Evolutionary conservation across 2,113 vertebrate genomes (phyloP).

Genomic region (Xiphorhynchus elegans): DNA sequence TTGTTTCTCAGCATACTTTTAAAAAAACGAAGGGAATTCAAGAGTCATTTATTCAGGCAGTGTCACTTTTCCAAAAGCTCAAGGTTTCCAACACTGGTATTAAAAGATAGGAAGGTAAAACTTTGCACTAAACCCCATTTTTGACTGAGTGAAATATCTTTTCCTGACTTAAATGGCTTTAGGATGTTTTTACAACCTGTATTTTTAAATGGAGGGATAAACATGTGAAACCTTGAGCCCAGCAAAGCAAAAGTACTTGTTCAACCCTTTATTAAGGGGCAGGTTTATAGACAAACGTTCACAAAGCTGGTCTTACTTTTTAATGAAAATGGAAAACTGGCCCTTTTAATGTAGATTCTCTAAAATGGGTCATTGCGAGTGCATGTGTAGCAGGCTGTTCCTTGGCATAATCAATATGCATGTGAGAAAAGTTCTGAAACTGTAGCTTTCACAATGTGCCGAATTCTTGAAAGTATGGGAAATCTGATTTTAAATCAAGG

Average conservation of each 20-base stretch:
- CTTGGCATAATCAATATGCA: slow-evolving; percentile 25
- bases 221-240: neutral
- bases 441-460: slow-evolving; percentile 21
- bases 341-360: neutral
- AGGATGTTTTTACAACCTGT: neutral
- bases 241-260: neutral
- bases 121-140: neutral
- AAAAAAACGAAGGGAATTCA: neutral
- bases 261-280: neutral
- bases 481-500: slow-evolving; percentile 69
- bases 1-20: neutral
- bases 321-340: neutral
- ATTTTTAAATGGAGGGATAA: neutral
- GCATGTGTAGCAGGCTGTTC: neutral
- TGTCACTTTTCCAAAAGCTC: neutral
- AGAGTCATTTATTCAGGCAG: neutral
- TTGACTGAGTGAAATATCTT: neutral
- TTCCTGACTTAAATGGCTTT: neutral
- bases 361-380: slow-evolving; percentile 1
- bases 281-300: neutral
- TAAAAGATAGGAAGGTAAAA: neutral
- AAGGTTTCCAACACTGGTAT: neutral
- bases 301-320: neutral
- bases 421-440: slow-evolving; percentile 51
- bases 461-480: slow-evolving; percentile 65